Evolutionary conservation across 1,140 invertebrate genomes (phyloP).

Genomic region (Drosophila subobscura): DNA sequence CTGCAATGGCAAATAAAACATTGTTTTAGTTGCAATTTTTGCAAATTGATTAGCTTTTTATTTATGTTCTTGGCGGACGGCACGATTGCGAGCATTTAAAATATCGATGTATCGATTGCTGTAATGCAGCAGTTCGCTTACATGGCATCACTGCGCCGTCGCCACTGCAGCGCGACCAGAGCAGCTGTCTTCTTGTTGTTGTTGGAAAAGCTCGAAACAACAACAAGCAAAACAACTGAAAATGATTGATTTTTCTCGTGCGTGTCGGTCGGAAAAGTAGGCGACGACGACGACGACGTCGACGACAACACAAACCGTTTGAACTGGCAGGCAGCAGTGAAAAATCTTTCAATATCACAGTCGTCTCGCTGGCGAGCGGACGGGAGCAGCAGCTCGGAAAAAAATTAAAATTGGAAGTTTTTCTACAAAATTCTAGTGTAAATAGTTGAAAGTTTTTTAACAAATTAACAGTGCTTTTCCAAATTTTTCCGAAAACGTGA

Average conservation of each 20-base stretch:
- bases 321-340: conserved; percentile 27
- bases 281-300: conserved; percentile 42
- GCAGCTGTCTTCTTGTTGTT: conserved; percentile 59
- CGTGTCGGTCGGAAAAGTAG: conserved; percentile 61
- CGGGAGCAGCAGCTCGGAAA: conserved; percentile 35
- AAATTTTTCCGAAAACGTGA: conserved; percentile 29
- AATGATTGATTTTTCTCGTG: conserved; percentile 77
- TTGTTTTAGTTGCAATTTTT: conserved; percentile 28
- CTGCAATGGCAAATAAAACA: not conserved
- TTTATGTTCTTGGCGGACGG: conserved; percentile 31
- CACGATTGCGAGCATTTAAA: conserved; percentile 15
- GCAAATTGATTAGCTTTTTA: conserved; percentile 13
- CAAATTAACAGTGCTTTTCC: conserved; percentile 53
- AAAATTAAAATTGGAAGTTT: conserved; percentile 33
- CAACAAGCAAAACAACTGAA: conserved; percentile 70
- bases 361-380: conserved; percentile 70
- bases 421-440: conserved; percentile 58
- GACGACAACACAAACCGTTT: conserved; percentile 30
- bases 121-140: conserved; percentile 4
- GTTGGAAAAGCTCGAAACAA: conserved; percentile 62
- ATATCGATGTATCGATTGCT: conserved; percentile 63
- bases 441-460: conserved; percentile 52
- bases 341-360: conserved; percentile 68
- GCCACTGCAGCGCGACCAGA: conserved; percentile 24
- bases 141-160: conserved; percentile 44